phyloP scores from a whole-genome alignment of 2,797 vertebrate species.

The Squalus acanthias region DNA sequence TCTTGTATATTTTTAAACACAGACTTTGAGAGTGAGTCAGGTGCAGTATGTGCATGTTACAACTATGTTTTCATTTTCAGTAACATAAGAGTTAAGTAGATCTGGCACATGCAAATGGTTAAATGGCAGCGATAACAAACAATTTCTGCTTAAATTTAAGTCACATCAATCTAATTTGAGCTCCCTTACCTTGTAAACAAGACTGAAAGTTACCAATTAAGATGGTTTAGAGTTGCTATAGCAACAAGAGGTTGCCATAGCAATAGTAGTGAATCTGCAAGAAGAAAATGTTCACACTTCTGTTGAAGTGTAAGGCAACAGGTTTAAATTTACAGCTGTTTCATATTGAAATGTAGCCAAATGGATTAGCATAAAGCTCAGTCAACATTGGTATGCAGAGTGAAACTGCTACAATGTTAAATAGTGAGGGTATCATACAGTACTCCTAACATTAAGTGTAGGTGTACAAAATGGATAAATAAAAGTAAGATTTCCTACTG shows the following conservation, averaged over 20 bases:
- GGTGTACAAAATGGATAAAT: neutral
- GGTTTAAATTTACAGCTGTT: slow-evolving; percentile 35
- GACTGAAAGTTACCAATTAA: slow-evolving; percentile 59
- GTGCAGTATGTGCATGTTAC: neutral
- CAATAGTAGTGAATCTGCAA: slow-evolving; percentile 49
- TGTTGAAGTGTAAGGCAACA: slow-evolving; percentile 29
- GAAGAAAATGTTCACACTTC: slow-evolving; percentile 28
- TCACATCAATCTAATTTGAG: slow-evolving; percentile 18
- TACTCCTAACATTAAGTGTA: neutral
- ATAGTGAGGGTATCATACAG: neutral
- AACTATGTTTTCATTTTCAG: neutral
- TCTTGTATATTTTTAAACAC: neutral
- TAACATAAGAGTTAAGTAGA: neutral
- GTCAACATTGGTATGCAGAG: slow-evolving; percentile 18
- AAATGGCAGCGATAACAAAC: neutral
- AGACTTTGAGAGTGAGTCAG: neutral
- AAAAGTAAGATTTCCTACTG: neutral
- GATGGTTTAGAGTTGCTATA: slow-evolving; percentile 55
- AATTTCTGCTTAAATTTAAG: neutral
- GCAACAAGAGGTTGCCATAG: slow-evolving; percentile 57
- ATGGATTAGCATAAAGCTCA: slow-evolving; percentile 24
- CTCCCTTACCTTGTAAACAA: slow-evolving; percentile 45
- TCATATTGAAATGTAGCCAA: neutral
- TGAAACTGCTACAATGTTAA: neutral
- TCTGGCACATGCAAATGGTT: neutral